Percentiles rank a stretch among this genome's conserved stretches.
phyloP scores from a whole-genome alignment of 1,140 invertebrate species.

The Rhyacophila brunnea region DNA sequence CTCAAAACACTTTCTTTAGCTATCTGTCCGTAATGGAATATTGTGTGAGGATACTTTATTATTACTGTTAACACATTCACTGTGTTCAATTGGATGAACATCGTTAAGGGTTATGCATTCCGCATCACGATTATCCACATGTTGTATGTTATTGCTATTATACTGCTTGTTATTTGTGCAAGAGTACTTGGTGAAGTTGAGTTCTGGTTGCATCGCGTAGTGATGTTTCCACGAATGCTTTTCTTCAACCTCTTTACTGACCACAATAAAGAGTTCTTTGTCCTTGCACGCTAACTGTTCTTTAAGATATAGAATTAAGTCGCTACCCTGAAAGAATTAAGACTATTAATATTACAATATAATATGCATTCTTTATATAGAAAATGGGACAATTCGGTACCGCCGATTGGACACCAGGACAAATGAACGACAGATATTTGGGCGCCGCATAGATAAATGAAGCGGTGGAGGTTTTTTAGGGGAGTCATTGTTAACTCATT shows the following conservation, averaged over 20 bases:
- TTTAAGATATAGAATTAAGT: constrained; percentile 74
- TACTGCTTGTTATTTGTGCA: constrained; percentile 4
- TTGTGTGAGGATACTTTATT: no score
- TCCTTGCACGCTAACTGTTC: constrained; percentile 79
- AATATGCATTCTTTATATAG: no score
- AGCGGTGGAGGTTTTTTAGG: no score
- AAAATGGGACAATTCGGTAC: no score
- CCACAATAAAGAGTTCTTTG: constrained; percentile 86
- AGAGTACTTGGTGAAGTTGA: constrained; percentile 20
- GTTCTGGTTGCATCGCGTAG: constrained; percentile 33
- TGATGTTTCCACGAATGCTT: constrained; percentile 64
- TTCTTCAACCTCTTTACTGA: constrained; percentile 69
- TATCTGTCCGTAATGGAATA: no score
- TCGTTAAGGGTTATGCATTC: constrained; percentile 7
- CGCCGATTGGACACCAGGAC: no score
- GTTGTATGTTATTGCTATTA: not conserved
- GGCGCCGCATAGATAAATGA: no score
- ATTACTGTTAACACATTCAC: constrained; percentile 1
- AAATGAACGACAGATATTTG: no score
- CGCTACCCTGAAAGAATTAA: constrained; percentile 64
- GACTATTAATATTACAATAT: not conserved
- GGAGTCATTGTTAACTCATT: no score
- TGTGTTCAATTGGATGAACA: constrained; percentile 11
- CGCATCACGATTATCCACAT: constrained; percentile 3
- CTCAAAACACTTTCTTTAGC: no score